Evolutionary conservation across 2,113 vertebrate species (phyloP), one percentile per base, ranked within the genome.

Genomic region (Sphyrna mokarran): DNA sequence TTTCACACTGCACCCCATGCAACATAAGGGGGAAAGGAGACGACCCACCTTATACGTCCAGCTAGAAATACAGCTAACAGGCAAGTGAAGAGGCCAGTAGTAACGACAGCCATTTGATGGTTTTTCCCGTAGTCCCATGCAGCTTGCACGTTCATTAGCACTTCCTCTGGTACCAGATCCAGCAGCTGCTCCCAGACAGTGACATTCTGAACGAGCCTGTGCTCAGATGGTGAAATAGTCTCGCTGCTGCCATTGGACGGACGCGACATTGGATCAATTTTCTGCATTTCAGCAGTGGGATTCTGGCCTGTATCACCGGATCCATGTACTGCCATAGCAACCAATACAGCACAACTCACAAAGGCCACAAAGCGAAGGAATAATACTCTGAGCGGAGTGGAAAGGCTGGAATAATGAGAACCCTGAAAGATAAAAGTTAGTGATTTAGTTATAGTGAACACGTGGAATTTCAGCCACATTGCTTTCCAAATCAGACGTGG

Each of bases 1-100:
- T 83, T 37, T 37, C 76, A 37, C 76, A 80, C n/a, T 37, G n/a
- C 76, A 80, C 3, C 22, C 69, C 13, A 22, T 70, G 69, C 69
- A 70, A 72, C 8, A 33, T 29, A 76, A 93, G 40, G 22, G 29
- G 78, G 72, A 63, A n/a, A 85, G 5, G n/a, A 22, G 54, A 29
- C 40, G 48, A 23, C 20, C 0, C 96, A 99, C 99, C 99, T 98
- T 96, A 97, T 95, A 58, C 98, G 97, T 58, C 99, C 99, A 0
- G 98, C 99, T 96, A 99, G 97, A 95, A 99, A 96, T 97, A 99
- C 97, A 95, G 98, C 98, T 95, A 98, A 97, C 90, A 99, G 96
- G 97, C 98, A 99, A 95, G 98, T 98, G 96, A 98, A 95, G 95
- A 99, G 97, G 69, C 99, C 99, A 78, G 98, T 96, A 6, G 97